Percentiles rank a stretch among this genome's conserved stretches.
Conservation (phyloP, 2,113 vertebrate species). For the Toxotes chatareus region DNA sequence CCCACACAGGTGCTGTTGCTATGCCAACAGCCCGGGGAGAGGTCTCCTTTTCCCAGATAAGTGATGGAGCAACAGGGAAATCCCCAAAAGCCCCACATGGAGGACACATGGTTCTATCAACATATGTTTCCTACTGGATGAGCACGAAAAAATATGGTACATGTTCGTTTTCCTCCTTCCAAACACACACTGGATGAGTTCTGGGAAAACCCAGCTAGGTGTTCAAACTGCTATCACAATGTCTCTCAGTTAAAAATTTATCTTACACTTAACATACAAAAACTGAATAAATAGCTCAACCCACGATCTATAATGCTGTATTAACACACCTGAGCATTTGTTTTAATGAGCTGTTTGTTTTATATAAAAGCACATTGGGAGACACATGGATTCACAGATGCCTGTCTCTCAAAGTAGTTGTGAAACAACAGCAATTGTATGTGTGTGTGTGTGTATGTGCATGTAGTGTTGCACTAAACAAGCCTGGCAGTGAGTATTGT, state of each 20-base stretch:
- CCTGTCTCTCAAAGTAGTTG: background rate
- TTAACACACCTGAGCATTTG: background rate
- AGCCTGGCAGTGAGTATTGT: background rate
- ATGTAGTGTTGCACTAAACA: background rate
- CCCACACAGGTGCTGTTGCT: conserved; percentile 51
- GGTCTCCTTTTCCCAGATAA: conserved; percentile 27
- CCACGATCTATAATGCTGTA: too few species aligned
- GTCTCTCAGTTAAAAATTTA: background rate
- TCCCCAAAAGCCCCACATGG: background rate
- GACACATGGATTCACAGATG: background rate
- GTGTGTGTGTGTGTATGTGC: background rate
- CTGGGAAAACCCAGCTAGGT: background rate
- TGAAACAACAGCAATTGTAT: conserved; percentile 30
- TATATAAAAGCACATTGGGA: background rate
- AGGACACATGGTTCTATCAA: background rate
- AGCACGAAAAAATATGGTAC: background rate
- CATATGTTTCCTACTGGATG: background rate
- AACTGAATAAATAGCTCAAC: background rate
- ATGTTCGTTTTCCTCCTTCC: background rate
- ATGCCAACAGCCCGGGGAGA: conserved; percentile 46
- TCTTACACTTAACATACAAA: background rate
- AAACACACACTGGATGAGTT: background rate
- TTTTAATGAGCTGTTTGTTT: background rate
- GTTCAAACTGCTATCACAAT: too few species aligned
- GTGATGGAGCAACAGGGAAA: conserved; percentile 22